Evolutionary conservation across 2,797 vertebrate species (phyloP).

Genomic region (Lithobates sylvaticus): DNA sequence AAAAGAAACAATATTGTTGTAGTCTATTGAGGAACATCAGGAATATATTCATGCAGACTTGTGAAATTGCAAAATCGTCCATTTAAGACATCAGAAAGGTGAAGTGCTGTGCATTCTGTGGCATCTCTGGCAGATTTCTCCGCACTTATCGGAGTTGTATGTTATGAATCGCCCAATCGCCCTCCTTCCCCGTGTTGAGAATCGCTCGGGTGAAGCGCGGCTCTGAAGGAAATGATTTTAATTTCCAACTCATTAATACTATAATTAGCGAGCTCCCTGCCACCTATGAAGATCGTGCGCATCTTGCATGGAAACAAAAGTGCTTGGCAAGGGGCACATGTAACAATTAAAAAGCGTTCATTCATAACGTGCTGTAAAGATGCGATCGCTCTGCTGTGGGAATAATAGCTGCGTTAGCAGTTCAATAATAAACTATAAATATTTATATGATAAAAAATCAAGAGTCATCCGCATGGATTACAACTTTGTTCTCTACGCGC

Average conservation of each 20-base stretch:
- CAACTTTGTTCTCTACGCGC: constrained; percentile 18
- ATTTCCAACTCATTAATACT: neutral
- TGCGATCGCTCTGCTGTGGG: neutral
- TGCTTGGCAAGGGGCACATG: neutral
- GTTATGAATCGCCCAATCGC: no score
- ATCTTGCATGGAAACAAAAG: neutral
- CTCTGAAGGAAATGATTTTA: neutral
- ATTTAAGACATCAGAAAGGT: no score
- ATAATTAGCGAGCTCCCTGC: neutral
- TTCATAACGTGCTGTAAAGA: neutral
- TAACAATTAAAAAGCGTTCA: neutral
- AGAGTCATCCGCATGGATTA: neutral
- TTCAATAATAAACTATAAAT: constrained; percentile 43
- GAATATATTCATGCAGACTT: no score
- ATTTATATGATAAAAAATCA: constrained; percentile 35
- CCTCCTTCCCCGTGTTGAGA: no score
- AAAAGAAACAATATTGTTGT: no score
- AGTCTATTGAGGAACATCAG: no score
- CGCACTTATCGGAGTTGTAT: no score
- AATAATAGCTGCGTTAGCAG: neutral
- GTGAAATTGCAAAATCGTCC: no score
- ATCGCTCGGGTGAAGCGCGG: no score
- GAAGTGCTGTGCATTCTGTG: no score
- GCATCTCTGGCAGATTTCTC: no score
- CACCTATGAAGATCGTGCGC: neutral